Base-by-base conservation (phyloP, 2,888 invertebrate genomes). In the Autographa gamma region DNA sequence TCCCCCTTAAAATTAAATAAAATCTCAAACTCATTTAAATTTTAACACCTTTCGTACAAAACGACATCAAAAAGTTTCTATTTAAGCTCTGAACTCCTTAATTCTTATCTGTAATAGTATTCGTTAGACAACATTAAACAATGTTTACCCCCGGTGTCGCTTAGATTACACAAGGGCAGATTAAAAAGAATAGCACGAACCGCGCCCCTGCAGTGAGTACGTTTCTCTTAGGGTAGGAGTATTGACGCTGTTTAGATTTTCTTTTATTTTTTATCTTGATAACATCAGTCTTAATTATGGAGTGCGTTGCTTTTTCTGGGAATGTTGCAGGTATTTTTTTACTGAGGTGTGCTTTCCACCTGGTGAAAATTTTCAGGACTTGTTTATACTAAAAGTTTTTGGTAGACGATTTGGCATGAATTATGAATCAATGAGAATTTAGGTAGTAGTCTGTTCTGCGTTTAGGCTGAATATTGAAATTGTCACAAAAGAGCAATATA, bases 151-250 rank as follows among this genome's bases (percentile, higher is more conserved):
- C 74, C 70, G 71, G 73, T 76, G 82, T 81, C 76, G 83, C 77
- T 81, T 67, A 86, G 88, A 90, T 89, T 88, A 87, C 86, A 81
- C 83, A 70, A 77, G 82, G 86, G 83, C 82, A 80, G 91, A 89
- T 90, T 91, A 90, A 90, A 91, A 91, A 89, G 86, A 88, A 86
- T 85, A 86, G 83, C 89, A 80, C 87, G n/a, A n/a, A n/a, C n/a
- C n/a, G n/a, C n/a, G 85, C 85, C 80, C 85, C 86, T 65, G 72
- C 73, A 76, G 73, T 63, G 73, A 67, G 69, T 66, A 60, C 76
- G 52, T 63, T 81, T 73, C 68, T 11, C 56, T 74, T 81, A 19
- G 58, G 62, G 8, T 7, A 31, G 6, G 6, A 52, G 9, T 16
- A 25, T 61, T 8, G 13, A 7, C 11, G 2, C 65, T 25, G 32